Base-by-base conservation (phyloP, 2,797 vertebrate species). In the Gambusia yucatana region DNA sequence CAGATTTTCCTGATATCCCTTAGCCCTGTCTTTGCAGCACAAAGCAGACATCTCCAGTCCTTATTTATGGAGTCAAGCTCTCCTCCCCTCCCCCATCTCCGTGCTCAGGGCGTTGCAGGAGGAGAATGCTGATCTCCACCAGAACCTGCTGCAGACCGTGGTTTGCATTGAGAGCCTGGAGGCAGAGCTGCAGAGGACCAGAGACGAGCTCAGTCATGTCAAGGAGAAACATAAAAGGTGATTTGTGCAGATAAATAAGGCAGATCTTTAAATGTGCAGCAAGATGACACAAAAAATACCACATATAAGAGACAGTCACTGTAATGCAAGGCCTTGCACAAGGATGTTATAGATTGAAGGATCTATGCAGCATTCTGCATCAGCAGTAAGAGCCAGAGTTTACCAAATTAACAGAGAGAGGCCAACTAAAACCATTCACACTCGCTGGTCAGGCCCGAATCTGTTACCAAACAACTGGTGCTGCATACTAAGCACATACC, bases 131-230 rank as follows among this genome's bases (percentile, higher is more conserved):
- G 95, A 96, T 83, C 93, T 96, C 48, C 96, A 95, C 41, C 94
- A 96, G 88, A 96, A 95, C 80, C 63, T 96, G 82, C 76, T 96
- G 84, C 95, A 96, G 91, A 95, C 91, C 0, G 93, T 96, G 73
- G 91, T 95, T 67, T 95, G 95, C 88, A 96, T 96, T 9, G 95
- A 96, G 88, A 95, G 93, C 83, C 90, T 96, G 81, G 95, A 96
- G 86, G 84, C 57, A 5, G 96, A 96, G 89, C 43, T 96, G 76
- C 92, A 96, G 82, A 92, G 91, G 41, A 94, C 94, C 75, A 95
- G 92, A 44, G 91, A 94, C 1, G 95, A 96, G 88, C 93, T 96
- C 47, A 79, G 83, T 46, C 88, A 83, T 9, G 84, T 94, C 70
- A 96, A 95, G 76, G 94, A 95, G 17, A 96, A 95, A 86, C 95